Evolutionary conservation across 1,140 invertebrate species (phyloP).

Genomic region (Nilaparvata lugens): DNA sequence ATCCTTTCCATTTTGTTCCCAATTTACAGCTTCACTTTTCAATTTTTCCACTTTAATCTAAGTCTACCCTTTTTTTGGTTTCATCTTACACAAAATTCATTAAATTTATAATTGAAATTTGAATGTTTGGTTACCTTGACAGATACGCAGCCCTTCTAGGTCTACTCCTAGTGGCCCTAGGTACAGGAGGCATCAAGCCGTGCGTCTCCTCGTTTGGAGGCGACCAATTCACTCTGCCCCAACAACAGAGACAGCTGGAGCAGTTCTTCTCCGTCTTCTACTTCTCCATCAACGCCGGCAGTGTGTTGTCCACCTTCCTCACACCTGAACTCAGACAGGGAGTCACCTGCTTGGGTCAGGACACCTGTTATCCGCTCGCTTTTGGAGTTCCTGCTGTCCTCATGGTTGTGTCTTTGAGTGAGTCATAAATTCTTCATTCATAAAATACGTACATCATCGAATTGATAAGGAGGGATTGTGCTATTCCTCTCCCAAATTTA

Average conservation of each 20-base stretch:
- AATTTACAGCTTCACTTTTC: too few species aligned
- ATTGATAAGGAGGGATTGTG: too few species aligned
- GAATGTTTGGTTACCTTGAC: background rate
- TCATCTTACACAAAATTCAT: too few species aligned
- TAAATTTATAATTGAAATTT: too few species aligned
- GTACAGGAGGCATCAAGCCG: slow-evolving; percentile 95
- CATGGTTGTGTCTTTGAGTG: slow-evolving; percentile 72
- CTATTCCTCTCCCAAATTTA: too few species aligned
- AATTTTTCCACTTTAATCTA: too few species aligned
- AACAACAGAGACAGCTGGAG: slow-evolving; percentile 61
- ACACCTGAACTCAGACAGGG: slow-evolving; percentile 72
- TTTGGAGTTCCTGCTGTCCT: slow-evolving; percentile 85
- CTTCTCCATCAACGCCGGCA: slow-evolving; percentile 87
- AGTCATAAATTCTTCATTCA: too few species aligned
- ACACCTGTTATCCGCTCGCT: slow-evolving; percentile 79
- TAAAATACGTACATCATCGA: too few species aligned
- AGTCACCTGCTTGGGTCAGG: slow-evolving; percentile 69
- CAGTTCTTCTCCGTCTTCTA: slow-evolving; percentile 92
- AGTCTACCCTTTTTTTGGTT: too few species aligned
- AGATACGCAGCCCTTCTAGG: slow-evolving; percentile 47
- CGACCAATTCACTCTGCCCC: slow-evolving; percentile 82
- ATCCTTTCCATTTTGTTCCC: too few species aligned
- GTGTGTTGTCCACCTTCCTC: slow-evolving; percentile 78
- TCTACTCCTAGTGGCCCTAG: slow-evolving; percentile 71
- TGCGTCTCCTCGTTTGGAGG: slow-evolving; percentile 95